Conservation (phyloP, 2,797 vertebrate species). For the Psittacula echo region DNA sequence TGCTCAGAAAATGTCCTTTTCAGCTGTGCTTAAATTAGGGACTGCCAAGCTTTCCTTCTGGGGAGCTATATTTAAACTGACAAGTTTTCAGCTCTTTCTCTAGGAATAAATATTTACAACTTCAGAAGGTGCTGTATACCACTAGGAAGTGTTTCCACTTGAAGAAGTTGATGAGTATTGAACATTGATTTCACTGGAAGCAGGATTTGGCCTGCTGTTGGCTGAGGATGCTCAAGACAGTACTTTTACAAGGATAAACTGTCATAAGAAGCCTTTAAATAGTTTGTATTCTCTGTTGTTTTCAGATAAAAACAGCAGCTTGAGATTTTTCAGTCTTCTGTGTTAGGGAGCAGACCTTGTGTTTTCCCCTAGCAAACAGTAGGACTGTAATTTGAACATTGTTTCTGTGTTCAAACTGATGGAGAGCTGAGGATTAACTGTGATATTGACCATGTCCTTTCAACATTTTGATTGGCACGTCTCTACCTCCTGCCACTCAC, state of each 20-base stretch:
- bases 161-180: not conserved
- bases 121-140: not conserved
- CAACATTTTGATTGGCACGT: not conserved
- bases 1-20: not conserved
- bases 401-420: not conserved
- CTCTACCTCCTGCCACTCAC: not conserved
- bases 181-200: not conserved
- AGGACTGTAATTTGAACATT: not conserved
- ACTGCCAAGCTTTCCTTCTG: not conserved
- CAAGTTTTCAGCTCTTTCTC: not conserved
- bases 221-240: not conserved
- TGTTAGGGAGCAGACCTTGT: not conserved
- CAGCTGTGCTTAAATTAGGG: not conserved
- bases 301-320: not conserved
- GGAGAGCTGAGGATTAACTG: not conserved
- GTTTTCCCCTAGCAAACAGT: not conserved
- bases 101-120: not conserved
- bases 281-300: not conserved
- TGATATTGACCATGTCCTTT: constrained; percentile 12
- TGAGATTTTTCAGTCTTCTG: not conserved
- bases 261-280: not conserved
- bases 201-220: not conserved
- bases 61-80: not conserved
- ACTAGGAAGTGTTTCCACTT: not conserved
- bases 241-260: not conserved